Evolutionary conservation across 2,888 invertebrate species (phyloP).

Genomic region (Siphonodentalium dalli): DNA sequence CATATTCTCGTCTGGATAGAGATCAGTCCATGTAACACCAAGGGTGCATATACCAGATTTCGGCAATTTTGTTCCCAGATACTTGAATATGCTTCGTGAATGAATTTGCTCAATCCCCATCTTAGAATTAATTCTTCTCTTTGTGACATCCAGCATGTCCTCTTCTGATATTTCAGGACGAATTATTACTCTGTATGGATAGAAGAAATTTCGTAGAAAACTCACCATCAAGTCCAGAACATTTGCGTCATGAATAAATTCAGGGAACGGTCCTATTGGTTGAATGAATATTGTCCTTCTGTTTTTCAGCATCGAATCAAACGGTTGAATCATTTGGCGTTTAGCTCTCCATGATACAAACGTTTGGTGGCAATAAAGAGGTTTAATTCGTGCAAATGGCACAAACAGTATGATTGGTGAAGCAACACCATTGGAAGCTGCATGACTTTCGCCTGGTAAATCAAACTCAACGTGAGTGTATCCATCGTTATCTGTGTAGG

Average conservation of each 20-base stretch:
- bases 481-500: too few relatives aligned
- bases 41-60: constrained; percentile 50
- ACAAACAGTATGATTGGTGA: too few relatives aligned
- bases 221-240: constrained; percentile 43
- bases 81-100: constrained; percentile 45
- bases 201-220: constrained; percentile 51
- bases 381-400: constrained; percentile 30
- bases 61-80: constrained; percentile 41
- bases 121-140: constrained; percentile 37
- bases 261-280: constrained; percentile 53
- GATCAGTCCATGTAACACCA: constrained; percentile 60
- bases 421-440: too few relatives aligned
- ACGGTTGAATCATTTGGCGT: constrained; percentile 35
- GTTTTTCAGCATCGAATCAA: constrained; percentile 32
- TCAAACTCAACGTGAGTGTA: too few relatives aligned
- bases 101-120: constrained; percentile 51
- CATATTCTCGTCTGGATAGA: constrained; percentile 56
- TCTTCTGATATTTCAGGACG: constrained; percentile 36
- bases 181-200: constrained; percentile 42
- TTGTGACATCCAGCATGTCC: constrained; percentile 41
- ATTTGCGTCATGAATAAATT: constrained; percentile 42
- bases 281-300: constrained; percentile 50
- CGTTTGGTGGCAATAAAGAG: constrained; percentile 42
- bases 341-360: constrained; percentile 51
- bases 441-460: too few relatives aligned